Percentiles rank a stretch among this genome's conserved stretches.
Evolutionary conservation across 2,888 invertebrate species (phyloP).

Genomic region (Scaptomyza caliginosa): DNA sequence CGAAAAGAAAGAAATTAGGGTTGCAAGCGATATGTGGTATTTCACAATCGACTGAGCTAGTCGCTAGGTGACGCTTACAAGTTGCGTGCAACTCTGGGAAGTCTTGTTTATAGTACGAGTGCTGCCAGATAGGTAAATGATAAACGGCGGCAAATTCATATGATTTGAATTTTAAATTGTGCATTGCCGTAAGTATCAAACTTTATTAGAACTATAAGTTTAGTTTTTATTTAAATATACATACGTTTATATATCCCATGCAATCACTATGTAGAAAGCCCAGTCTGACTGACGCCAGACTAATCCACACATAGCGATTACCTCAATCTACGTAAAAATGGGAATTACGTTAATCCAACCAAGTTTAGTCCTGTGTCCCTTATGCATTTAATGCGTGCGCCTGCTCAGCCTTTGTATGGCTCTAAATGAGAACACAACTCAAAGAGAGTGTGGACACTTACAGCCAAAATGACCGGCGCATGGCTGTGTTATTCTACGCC

Average conservation of each 20-base stretch:
- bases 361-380: slow-evolving; percentile 38
- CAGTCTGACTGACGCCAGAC: slow-evolving; percentile 66
- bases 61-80: slow-evolving; percentile 25
- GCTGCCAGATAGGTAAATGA: slow-evolving; percentile 27
- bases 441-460: slow-evolving; percentile 25
- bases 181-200: no score
- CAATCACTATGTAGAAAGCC: slow-evolving; percentile 17
- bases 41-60: background rate
- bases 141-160: background rate
- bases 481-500: slow-evolving; percentile 76
- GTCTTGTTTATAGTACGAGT: fast-evolving
- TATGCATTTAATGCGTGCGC: slow-evolving; percentile 32
- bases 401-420: slow-evolving; percentile 14
- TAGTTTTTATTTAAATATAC: no score
- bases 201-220: no score
- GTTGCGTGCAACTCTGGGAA: slow-evolving; percentile 21
- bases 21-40: slow-evolving; percentile 29
- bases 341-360: slow-evolving; percentile 57
- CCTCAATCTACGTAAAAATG: slow-evolving; percentile 59
- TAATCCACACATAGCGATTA: slow-evolving; percentile 54
- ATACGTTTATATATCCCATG: background rate
- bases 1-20: slow-evolving; percentile 81
- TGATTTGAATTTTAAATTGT: background rate
- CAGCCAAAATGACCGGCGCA: slow-evolving; percentile 40
- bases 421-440: slow-evolving; percentile 7